Conservation (phyloP, 2,888 invertebrate genomes). For the Rhamnusium bicolor region DNA sequence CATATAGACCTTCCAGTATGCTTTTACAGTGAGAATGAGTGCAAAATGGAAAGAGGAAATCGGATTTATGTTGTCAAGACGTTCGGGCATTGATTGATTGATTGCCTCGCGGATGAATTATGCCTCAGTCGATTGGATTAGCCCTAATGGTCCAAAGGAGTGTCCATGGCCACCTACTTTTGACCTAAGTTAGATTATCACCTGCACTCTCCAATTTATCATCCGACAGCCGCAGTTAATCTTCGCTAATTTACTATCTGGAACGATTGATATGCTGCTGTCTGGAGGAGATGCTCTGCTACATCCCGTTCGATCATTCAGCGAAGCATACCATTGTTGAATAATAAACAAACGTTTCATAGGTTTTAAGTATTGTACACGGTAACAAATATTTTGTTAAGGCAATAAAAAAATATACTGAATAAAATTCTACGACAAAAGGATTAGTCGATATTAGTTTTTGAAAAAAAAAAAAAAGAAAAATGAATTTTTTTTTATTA, state of each 20-base stretch:
- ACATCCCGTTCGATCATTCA: neutral
- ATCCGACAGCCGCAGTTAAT: constrained; percentile 54
- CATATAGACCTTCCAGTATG: constrained; percentile 27
- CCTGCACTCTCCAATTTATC: constrained; percentile 61
- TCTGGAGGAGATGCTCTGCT: constrained; percentile 24
- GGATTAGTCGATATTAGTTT: too few relatives aligned
- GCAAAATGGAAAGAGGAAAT: constrained; percentile 62
- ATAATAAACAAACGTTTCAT: too few relatives aligned
- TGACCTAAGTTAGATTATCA: constrained; percentile 58
- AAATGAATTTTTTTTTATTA: too few relatives aligned
- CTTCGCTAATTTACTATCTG: constrained; percentile 49
- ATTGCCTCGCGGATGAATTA: constrained; percentile 69
- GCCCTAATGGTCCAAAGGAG: constrained; percentile 66
- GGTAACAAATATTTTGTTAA: too few relatives aligned
- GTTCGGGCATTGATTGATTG: constrained; percentile 70
- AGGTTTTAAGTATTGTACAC: too few relatives aligned
- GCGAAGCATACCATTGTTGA: neutral
- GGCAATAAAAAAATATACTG: too few relatives aligned
- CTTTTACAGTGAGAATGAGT: constrained; percentile 27
- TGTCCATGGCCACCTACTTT: constrained; percentile 58
- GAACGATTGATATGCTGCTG: constrained; percentile 18
- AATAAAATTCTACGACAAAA: too few relatives aligned
- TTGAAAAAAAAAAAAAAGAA: too few relatives aligned
- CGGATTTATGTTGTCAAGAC: constrained; percentile 70
- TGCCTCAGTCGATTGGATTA: constrained; percentile 67